Evolutionary conservation across 2,797 vertebrate species (phyloP).

Genomic region (Vultur gryphus): DNA sequence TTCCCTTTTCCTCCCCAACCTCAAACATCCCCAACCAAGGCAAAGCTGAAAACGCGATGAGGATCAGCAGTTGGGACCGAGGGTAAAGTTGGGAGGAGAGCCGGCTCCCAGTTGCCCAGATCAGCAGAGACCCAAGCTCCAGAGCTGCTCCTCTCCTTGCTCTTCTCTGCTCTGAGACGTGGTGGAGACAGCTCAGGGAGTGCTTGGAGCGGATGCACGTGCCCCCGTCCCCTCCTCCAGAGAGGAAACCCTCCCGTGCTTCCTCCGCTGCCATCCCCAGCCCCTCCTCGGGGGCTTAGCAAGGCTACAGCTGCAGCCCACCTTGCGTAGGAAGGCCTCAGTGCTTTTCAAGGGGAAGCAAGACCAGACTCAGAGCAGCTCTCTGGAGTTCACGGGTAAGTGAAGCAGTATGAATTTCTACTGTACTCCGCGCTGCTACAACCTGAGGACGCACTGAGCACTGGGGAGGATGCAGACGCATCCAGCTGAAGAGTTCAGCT

Average conservation of each 20-base stretch:
- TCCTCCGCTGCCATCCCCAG: neutral
- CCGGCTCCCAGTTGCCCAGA: neutral
- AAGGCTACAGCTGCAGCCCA: neutral
- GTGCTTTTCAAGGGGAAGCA: neutral
- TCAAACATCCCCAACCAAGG: neutral
- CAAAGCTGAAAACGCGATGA: neutral
- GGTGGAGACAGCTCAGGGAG: neutral
- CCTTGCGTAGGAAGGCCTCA: accelerated
- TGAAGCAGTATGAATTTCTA: neutral
- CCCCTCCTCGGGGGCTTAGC: neutral
- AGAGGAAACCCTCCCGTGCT: neutral
- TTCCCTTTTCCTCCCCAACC: neutral
- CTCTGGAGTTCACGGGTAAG: neutral
- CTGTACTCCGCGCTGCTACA: accelerated
- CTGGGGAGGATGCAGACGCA: neutral
- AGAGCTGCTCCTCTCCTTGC: neutral
- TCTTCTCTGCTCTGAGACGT: neutral
- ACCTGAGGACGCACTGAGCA: accelerated
- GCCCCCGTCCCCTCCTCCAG: neutral
- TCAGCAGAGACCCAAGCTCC: neutral
- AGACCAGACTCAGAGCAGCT: neutral
- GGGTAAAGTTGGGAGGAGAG: neutral
- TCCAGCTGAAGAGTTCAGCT: neutral
- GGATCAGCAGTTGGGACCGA: neutral
- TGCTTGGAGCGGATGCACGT: neutral